These are phyloP conservation scores for Chironomus riparius DNA, from an alignment of 2,888 invertebrate species.

Conservation along the genomic window DNA sequence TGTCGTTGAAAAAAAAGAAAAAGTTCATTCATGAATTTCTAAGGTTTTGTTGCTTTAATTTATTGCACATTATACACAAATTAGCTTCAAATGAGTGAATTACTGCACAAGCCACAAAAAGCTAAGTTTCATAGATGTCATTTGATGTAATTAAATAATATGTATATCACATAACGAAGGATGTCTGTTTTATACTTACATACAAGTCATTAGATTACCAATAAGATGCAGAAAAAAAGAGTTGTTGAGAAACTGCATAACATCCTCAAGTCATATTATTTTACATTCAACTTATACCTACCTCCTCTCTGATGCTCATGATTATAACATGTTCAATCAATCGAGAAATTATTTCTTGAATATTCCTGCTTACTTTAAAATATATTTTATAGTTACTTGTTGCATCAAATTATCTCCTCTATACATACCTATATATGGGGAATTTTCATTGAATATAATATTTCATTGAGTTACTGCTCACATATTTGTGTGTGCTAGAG, in stretches of 20 bases:
- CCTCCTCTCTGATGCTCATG: not conserved
- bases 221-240: not conserved
- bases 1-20: not conserved
- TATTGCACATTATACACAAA: not conserved
- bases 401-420: slow-evolving; percentile 3
- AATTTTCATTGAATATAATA: not conserved
- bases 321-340: slow-evolving; percentile 2
- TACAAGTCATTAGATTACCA: not conserved
- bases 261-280: not conserved
- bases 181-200: not conserved
- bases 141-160: not conserved
- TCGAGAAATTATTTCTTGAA: slow-evolving; percentile 15
- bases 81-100: not conserved
- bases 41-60: not conserved
- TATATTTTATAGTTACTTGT: not conserved
- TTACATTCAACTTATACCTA: not conserved
- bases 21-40: slow-evolving; percentile 1
- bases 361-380: not conserved
- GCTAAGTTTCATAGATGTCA: not conserved
- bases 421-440: not conserved
- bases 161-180: not conserved
- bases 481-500: no score
- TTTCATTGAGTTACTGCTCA: not conserved
- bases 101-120: not conserved
- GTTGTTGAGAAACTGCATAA: not conserved